These are phyloP conservation scores for Aphelenchoides fujianensis DNA, from an alignment of 1,140 invertebrate species.

Conservation along the genomic window DNA sequence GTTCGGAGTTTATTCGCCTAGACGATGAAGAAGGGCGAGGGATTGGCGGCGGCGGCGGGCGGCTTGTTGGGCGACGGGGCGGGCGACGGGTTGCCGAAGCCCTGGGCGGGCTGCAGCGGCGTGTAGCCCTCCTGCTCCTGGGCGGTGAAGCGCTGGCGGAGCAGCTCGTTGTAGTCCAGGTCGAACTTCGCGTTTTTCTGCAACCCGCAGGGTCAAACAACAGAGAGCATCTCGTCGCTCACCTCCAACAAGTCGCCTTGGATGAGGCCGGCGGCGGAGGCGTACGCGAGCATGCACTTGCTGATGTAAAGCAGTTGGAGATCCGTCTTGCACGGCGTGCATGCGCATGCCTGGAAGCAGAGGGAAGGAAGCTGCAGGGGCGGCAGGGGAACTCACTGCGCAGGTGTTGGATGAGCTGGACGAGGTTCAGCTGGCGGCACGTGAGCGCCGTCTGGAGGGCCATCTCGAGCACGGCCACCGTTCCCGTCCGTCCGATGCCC, in stretches of 20 bases:
- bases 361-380: neutral
- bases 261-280: neutral
- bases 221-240: neutral
- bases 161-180: neutral
- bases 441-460: slow-evolving; percentile 2
- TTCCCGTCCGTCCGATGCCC: slow-evolving; percentile 13
- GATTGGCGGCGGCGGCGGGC: neutral
- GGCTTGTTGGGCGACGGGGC: neutral
- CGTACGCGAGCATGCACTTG: neutral
- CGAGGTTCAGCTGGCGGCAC: neutral
- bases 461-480: slow-evolving; percentile 9
- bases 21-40: neutral
- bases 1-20: too few species aligned
- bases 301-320: neutral
- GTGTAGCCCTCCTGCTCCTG: neutral
- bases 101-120: neutral
- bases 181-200: neutral
- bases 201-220: neutral
- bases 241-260: neutral
- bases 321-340: slow-evolving; percentile 13
- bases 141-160: neutral
- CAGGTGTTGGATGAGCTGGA: neutral
- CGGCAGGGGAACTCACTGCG: neutral
- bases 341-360: slow-evolving; percentile 12
- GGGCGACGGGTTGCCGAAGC: neutral